Base-by-base conservation (phyloP, 2,888 invertebrate species). In the Orthosia gracilis region DNA sequence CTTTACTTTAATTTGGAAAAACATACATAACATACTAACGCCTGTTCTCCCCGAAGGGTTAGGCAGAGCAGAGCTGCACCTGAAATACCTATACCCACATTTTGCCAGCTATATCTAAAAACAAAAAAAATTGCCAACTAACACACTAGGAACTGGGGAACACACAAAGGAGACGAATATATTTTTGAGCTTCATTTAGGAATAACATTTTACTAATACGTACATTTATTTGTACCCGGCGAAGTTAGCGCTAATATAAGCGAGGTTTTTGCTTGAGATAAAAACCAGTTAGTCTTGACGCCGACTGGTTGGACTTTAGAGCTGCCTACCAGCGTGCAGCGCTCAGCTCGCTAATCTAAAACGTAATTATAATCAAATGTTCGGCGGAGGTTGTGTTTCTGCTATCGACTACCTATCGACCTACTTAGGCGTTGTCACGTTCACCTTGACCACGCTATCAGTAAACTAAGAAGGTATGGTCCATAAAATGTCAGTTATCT, bases 281-380 rank as follows among this genome's bases (percentile, higher is more conserved):
- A 83, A 64, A 83, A 80, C 80, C 50, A 69, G 80, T 80, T 64
- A 54, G 15, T 73, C 66, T 69, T 80, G 80, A 65, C 55, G 58
- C 18, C 40, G n/a, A 63, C 78, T 58, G 57, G 62, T 62, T 58
- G 70, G 23, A 73, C 52, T 50, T 78, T 47, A 47, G 7, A 17
- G 17, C 40, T n/a, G 40, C 49, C 40, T 31, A 31, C 31, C 31
- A 31, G 31, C 26, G 26, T 26, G 26, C 26, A 31, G 18, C 57
- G 54, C 31, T 23, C 55, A 50, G 67, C 49, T 68, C n/a, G 68
- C 49, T 73, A 58, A 83, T 79, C 57, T 50, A 58, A 61, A 66
- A 40, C 12, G 18, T 70, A 54, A 71, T 57, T 68, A 68, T 21
- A 65, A 23, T 31, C 26, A 61, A 78, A 73, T 73, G 65, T 55